These are phyloP conservation scores for Bombylius discolor DNA, from an alignment of 2,888 invertebrate genomes.

Conservation along the genomic window DNA sequence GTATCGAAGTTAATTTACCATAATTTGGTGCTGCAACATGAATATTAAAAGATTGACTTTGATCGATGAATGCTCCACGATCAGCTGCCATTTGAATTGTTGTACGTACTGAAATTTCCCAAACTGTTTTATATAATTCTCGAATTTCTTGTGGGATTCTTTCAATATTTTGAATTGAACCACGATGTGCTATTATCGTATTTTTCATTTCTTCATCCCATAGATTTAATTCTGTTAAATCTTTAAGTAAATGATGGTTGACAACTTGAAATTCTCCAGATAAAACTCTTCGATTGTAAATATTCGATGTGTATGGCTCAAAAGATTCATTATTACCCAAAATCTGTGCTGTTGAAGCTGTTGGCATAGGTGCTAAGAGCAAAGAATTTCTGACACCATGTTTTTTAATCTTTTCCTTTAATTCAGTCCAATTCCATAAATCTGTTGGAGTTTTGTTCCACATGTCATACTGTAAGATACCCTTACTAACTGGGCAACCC, in stretches of 20 bases:
- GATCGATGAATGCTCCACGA: conserved; percentile 90
- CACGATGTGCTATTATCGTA: conserved; percentile 71
- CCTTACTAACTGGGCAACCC: conserved; percentile 84
- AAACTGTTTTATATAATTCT: conserved; percentile 79
- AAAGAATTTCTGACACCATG: conserved; percentile 82
- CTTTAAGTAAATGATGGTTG: conserved; percentile 82
- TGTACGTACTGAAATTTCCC: conserved; percentile 85
- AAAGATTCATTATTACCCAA: conserved; percentile 95
- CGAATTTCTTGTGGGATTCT: conserved; percentile 73
- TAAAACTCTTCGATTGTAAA: conserved; percentile 77
- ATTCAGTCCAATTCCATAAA: conserved; percentile 72
- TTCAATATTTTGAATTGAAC: conserved; percentile 73
- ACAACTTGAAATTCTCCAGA: conserved; percentile 90
- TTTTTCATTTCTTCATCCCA: conserved; percentile 93
- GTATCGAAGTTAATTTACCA: conserved; percentile 84
- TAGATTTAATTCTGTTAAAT: conserved; percentile 72
- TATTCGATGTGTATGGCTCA: conserved; percentile 91
- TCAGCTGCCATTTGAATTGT: conserved; percentile 90
- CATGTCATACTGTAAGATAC: conserved; percentile 90
- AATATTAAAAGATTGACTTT: conserved; percentile 89
- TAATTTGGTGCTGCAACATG: conserved; percentile 85
- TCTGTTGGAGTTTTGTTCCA: conserved; percentile 74
- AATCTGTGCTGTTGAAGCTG: conserved; percentile 92
- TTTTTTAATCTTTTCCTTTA: conserved; percentile 69
- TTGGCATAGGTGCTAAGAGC: conserved; percentile 88